These are phyloP conservation scores for Nipponia nippon DNA, from an alignment of 2,113 vertebrate genomes.

Conservation along the genomic window DNA sequence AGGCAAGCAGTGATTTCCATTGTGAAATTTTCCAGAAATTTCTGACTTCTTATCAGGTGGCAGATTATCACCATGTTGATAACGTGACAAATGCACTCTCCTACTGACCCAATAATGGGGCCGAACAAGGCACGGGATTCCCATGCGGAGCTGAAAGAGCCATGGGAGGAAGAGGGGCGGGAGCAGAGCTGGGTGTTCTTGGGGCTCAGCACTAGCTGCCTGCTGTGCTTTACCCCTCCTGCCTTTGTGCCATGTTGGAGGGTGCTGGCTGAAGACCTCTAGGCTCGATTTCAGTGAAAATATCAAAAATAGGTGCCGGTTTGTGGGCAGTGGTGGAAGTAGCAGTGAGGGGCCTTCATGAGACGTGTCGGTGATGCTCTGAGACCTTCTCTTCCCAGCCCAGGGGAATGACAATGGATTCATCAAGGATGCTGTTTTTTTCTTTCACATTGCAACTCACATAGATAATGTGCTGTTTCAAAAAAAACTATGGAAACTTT, in stretches of 20 bases:
- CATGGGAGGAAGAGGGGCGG: no score
- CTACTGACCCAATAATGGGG: rapidly evolving
- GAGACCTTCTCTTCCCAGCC: neutral
- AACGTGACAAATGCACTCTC: neutral
- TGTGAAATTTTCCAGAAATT: neutral
- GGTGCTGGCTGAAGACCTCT: neutral
- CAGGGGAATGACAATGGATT: neutral
- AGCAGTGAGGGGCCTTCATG: neutral
- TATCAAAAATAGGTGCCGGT: neutral
- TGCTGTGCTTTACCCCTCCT: neutral
- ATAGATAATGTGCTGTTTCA: neutral
- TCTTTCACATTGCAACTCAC: neutral
- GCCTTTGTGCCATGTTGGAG: neutral
- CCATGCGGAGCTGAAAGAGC: neutral
- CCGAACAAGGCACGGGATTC: rapidly evolving
- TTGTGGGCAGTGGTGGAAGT: no score
- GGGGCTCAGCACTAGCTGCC: neutral
- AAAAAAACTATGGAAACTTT: neutral
- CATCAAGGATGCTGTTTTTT: neutral
- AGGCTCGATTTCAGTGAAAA: neutral
- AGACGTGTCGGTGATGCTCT: rapidly evolving
- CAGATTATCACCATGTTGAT: neutral
- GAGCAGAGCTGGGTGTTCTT: rapidly evolving
- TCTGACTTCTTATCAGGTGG: neutral
- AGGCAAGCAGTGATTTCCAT: neutral